Evolutionary conservation across 2,888 invertebrate species (phyloP).

Genomic region (Sericinus montela): DNA sequence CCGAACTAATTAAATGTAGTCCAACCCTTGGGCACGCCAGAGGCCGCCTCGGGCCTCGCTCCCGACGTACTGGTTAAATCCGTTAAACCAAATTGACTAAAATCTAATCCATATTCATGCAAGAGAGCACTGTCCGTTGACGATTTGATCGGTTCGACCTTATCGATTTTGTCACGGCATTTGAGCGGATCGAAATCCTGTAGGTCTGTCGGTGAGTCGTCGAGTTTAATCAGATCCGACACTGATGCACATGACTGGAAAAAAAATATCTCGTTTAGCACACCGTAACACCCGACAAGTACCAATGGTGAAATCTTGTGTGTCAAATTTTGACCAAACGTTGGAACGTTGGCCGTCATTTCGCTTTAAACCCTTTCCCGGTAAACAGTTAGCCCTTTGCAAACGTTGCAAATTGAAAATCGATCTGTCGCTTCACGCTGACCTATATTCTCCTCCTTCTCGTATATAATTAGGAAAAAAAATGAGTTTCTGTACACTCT

Average conservation of each 20-base stretch:
- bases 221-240: conserved; percentile 70
- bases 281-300: conserved; percentile 20
- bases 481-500: too few species aligned
- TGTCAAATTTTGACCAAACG: neutral
- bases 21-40: conserved; percentile 61
- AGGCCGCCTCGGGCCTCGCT: conserved; percentile 37
- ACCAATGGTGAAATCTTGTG: neutral
- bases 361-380: neutral
- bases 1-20: conserved; percentile 60
- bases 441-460: too few species aligned
- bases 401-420: neutral
- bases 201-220: conserved; percentile 61
- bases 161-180: conserved; percentile 53
- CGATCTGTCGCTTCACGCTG: conserved; percentile 3
- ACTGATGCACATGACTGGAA: conserved; percentile 69
- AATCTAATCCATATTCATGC: conserved; percentile 86
- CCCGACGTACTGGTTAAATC: conserved; percentile 56
- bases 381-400: neutral
- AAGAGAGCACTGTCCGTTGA: conserved; percentile 82
- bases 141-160: conserved; percentile 54
- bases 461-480: too few species aligned
- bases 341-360: neutral
- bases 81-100: conserved; percentile 71
- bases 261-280: conserved; percentile 51
- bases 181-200: conserved; percentile 70